Base-by-base conservation (phyloP, 2,113 vertebrate genomes). In the Tiliqua scincoides region DNA sequence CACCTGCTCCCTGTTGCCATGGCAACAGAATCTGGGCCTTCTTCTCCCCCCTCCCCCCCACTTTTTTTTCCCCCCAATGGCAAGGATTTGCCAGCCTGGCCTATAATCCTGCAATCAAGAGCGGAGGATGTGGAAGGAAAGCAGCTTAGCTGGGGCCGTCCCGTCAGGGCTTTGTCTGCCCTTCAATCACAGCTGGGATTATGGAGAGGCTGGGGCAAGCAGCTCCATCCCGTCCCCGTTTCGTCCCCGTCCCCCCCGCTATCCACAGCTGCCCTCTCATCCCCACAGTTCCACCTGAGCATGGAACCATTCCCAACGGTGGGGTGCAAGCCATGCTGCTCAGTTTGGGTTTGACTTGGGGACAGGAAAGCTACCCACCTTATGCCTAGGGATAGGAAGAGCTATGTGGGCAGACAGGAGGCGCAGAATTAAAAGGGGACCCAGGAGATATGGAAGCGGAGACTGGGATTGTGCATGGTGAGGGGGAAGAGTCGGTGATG, bases 1-100 rank as follows among this genome's bases (percentile, higher is more conserved):
- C 85, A 86, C 85, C 85, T 86, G 85, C 85, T 86, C 85, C 76
- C 63, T 12, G 43, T 86, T 63, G 63, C 85, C 77, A 86, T 54
- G 57, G 77, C 77, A 86, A 86, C 68, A 52, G 6, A 14, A 72
- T 27, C 68, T 17, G 6, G 77, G 84, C n/a, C 57, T 11, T 32
- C 43, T 74, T 48, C 82, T 75, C n/a, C 12, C 4, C 30, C 14
- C 2, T n/a, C 14, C 2, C 59, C 7, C 21, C 48, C 25, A 2
- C 25, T 2, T 2, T 14, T 10, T 59, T 2, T n/a, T 40, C 61
- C 21, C 15, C 30, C 57, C 52, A 32, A 10, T 25, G 20, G 71
- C 3, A 25, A 68, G 72, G 79, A 87, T 82, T 82, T 87, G 72
- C 74, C 12, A 18, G 74, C 65, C 76, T 30, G n/a, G 54, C 85